Evolutionary conservation across 1,140 invertebrate species (phyloP).

Genomic region (Cheumatopsyche charites): DNA sequence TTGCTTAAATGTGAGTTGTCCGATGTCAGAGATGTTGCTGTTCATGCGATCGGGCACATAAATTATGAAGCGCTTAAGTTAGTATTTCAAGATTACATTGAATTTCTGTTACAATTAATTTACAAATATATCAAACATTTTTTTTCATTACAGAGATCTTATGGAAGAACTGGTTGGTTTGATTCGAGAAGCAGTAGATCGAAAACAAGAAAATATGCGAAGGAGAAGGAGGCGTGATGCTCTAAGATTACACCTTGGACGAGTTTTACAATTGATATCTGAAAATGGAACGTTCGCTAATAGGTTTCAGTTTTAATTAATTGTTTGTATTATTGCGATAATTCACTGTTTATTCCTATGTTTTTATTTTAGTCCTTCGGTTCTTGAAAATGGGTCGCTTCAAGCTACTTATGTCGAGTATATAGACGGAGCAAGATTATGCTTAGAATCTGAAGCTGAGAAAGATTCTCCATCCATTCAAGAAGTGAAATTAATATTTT

Average conservation of each 20-base stretch:
- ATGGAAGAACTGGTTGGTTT: slow-evolving; percentile 93
- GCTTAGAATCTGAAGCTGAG: slow-evolving; percentile 89
- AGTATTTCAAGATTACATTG: slow-evolving; percentile 1
- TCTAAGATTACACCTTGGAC: slow-evolving; percentile 87
- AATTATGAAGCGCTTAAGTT: slow-evolving; percentile 92
- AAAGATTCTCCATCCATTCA: slow-evolving; percentile 81
- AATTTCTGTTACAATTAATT: no score
- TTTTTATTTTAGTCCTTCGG: slow-evolving; percentile 68
- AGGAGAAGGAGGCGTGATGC: slow-evolving; percentile 88
- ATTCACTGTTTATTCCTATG: neutral
- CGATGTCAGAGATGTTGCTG: slow-evolving; percentile 92
- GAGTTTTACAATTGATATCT: slow-evolving; percentile 90
- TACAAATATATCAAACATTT: no score
- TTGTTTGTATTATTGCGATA: neutral
- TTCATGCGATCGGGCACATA: slow-evolving; percentile 91
- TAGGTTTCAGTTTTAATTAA: slow-evolving; percentile 63
- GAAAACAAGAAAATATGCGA: slow-evolving; percentile 96
- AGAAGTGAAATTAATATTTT: slow-evolving; percentile 92
- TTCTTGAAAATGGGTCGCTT: slow-evolving; percentile 80
- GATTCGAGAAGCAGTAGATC: slow-evolving; percentile 95
- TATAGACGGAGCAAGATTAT: slow-evolving; percentile 90
- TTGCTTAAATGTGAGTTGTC: slow-evolving; percentile 87
- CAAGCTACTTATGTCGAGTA: slow-evolving; percentile 92
- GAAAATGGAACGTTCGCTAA: slow-evolving; percentile 90
- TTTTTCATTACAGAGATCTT: slow-evolving; percentile 74